Base-by-base conservation (phyloP, 1,140 invertebrate species). In the Charaxes varanes region DNA sequence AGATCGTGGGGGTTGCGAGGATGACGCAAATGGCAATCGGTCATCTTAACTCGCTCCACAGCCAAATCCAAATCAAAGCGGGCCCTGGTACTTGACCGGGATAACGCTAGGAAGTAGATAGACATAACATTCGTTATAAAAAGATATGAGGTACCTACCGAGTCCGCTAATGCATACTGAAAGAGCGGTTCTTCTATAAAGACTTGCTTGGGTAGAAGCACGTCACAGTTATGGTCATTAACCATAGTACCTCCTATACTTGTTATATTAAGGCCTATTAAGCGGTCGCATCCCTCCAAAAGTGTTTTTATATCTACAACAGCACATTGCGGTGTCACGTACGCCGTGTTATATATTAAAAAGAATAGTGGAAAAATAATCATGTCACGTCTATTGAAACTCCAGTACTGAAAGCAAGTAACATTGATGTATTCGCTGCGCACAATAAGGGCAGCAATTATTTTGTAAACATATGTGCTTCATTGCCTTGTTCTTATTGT, bases 221-320 rank as follows among this genome's bases (percentile, higher is more conserved):
- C 68, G 51, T 83, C 79, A 27, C 81, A 84, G 33, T 84, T 84
- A 35, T 82, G 74, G 19, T 83, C 77, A 36, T 83, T 80, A 1
- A 84, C 67, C 15, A 80, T 65, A 0, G 81, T 84, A 0, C 81
- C 81, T 2, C 77, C 81, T 1, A 74, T 47, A 13, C 62, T 77
- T 0, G 73, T 80, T 5, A 84, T 53, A 30, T 80, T 79, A 7
- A 84, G 27, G n/a, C 79, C 79, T 15, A 56, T 57, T 14, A 84
- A 40, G 6, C 63, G 53, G 33, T 70, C 70, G 46, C 79, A 83
- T 5, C 77, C 79, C 38, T 81, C 71, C 18, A 81, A 33, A 2
- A 83, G 45, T 47, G 47, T 72, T 35, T 79, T 80, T 1, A 79
- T 54, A 44, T 80, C 77, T 5, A 60, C 53, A 17, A 68, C 34